Conservation (phyloP, 1,140 invertebrate species). For the Phymastichus coffea region DNA sequence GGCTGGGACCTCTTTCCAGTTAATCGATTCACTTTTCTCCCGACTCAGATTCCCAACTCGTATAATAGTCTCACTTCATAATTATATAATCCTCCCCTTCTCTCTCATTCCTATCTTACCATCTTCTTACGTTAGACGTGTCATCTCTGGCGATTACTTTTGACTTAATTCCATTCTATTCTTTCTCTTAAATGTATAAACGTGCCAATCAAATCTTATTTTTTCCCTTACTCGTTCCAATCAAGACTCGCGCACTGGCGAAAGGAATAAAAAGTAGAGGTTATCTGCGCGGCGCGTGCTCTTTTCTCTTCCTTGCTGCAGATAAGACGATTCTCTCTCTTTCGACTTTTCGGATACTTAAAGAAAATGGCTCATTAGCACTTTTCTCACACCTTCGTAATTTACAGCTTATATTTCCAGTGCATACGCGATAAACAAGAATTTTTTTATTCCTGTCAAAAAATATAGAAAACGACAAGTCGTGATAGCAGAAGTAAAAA, state of each 20-base stretch:
- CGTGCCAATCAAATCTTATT: neutral
- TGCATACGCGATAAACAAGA: too few relatives aligned
- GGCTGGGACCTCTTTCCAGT: neutral
- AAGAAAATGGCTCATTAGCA: slow-evolving; percentile 15
- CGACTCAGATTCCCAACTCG: slow-evolving; percentile 1
- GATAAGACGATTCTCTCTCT: slow-evolving; percentile 4
- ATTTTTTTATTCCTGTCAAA: neutral
- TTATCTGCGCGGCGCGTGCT: neutral
- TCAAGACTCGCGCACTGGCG: too few relatives aligned
- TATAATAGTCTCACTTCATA: neutral
- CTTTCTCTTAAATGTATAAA: neutral
- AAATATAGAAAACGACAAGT: neutral
- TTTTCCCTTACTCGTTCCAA: neutral
- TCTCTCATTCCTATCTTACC: neutral
- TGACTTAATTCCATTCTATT: neutral
- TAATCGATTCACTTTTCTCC: slow-evolving; percentile 7
- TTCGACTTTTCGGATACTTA: slow-evolving; percentile 15
- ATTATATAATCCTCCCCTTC: slow-evolving; percentile 19
- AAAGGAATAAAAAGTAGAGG: too few relatives aligned
- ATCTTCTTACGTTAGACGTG: neutral
- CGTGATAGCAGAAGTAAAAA: neutral
- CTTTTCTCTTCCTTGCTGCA: neutral
- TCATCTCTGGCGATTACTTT: neutral
- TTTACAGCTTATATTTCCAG: neutral
- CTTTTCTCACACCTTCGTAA: neutral